Evolutionary conservation across 2,888 invertebrate species (phyloP), one percentile per base, ranked within the genome.

Genomic region (Sphaerophoria taeniata): DNA sequence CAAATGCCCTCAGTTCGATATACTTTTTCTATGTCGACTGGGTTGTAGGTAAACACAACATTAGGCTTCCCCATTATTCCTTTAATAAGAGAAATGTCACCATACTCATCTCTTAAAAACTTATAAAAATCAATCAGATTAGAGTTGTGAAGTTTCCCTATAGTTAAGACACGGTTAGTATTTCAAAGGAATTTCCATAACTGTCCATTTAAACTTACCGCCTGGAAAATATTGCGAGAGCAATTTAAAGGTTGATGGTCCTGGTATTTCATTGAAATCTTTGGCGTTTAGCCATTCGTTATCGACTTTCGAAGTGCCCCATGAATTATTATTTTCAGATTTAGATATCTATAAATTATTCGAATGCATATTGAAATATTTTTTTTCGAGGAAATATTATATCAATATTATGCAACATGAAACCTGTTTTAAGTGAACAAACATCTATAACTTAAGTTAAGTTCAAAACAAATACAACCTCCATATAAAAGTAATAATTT

Each of bases 1-100:
- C 93, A 93, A 55, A 89, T n/a, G 0, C 93, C 93, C 87, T 93
- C 93, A 47, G 91, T 90, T 45, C 93, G 90, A 82, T 92, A 93
- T 4, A 89, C 89, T 11, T 85, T 61, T 70, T 93, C 92, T 58
- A 93, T 92, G 88, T 94, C 93, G 11, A 92, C 92, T 0, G 94
- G 93, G 88, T 93, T 92, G 87, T 93, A 94, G n/a, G 93, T 89
- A 12, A 93, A 89, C 0, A 94, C 90, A 1, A 93, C 87, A 86
- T 91, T 89, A 0, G 83, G 70, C 61, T 89, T 89, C 7, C 90
- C 91, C 80, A 90, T 87, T 43, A 93, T 77, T 3, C 92, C 92
- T n/a, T 91, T 91, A 6, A 94, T 67, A 11, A 90, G 89, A n/a
- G 92, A 91, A 5, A 93, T 90, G 65, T 92, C 89, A 2, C 93